Evolutionary conservation across 2,888 invertebrate species (phyloP).

Genomic region (Orchestes rusci): DNA sequence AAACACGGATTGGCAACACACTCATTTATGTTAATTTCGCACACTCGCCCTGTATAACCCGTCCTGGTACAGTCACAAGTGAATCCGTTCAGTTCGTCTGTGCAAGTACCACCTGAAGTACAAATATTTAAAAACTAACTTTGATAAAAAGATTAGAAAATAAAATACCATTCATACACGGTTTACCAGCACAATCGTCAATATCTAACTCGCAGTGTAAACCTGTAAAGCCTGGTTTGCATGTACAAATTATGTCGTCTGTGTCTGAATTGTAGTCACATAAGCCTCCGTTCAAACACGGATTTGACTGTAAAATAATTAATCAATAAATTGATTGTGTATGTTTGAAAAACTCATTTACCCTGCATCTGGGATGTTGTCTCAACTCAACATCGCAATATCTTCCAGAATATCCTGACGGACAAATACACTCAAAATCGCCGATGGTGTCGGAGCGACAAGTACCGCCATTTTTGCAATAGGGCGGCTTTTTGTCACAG

Average conservation of each 20-base stretch:
- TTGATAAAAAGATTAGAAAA: background rate
- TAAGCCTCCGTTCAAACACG: slow-evolving; percentile 73
- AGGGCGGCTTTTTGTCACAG: slow-evolving; percentile 51
- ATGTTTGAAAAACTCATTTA: slow-evolving; percentile 3
- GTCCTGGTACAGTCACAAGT: slow-evolving; percentile 72
- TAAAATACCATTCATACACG: slow-evolving; percentile 58
- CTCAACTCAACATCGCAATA: slow-evolving; percentile 69
- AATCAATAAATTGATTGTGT: background rate
- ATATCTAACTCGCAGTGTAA: slow-evolving; percentile 63
- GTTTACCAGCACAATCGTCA: slow-evolving; percentile 66
- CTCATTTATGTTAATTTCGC: slow-evolving; percentile 75
- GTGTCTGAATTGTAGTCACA: slow-evolving; percentile 58
- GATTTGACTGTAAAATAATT: slow-evolving; percentile 43
- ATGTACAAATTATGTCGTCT: slow-evolving; percentile 28
- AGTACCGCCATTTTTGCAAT: slow-evolving; percentile 68
- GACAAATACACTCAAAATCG: slow-evolving; percentile 68
- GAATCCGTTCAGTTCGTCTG: slow-evolving; percentile 66
- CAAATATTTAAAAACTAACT: background rate
- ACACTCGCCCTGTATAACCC: slow-evolving; percentile 65
- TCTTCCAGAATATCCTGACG: slow-evolving; percentile 57
- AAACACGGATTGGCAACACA: slow-evolving; percentile 62
- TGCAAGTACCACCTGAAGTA: slow-evolving; percentile 46
- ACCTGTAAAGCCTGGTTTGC: slow-evolving; percentile 55
- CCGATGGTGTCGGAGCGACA: slow-evolving; percentile 76
- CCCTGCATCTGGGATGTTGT: slow-evolving; percentile 61